Evolutionary conservation across 2,797 vertebrate genomes (phyloP), one percentile per base, ranked within the genome.

Genomic region (Knipowitschia caucasica): DNA sequence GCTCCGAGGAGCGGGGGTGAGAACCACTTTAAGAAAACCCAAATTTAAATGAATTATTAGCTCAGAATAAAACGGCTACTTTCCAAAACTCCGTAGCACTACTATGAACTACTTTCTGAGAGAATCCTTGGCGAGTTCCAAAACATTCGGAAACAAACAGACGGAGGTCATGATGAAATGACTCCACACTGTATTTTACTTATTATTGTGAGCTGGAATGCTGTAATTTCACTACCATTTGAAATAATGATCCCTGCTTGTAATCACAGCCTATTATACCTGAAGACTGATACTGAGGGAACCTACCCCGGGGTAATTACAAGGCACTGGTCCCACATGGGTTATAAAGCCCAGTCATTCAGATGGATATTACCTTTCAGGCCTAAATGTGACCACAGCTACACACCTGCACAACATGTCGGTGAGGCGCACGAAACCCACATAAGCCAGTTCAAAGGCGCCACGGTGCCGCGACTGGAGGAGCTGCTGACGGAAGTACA

Each of bases 381-480:
- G 30, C 53, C 62, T 25, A 17, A 63, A 58, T 38, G 60, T 36
- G 38, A 78, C 50, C 38, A 64, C 27, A 59, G 29, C 58, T 47
- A 75, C 81, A 55, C 71, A 98, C 96, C 95, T 96, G 91, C 92
- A 93, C 36, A 98, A 89, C 87, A 89, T 91, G 78, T 94, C 93
- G 0, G 92, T 98, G 63, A 98, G 93, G 35, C 92, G 93, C 27
- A 95, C 93, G 51, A 99, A 98, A 61, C 96, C 96, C 79, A 96
- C 92, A 1, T 98, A 98, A 11, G 96, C 96, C 86, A 99, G 75
- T 78, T 99, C 96, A 86, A 99, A 99, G 17, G 96, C 95, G 36
- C 96, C 96, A 66, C 96, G 92, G 75, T 99, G 96, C 59, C 96
- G 93, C 38, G 96, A 98, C 59, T 97, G 95, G 61, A 98, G 89